Base-by-base conservation (phyloP, 92 coral and sea anemone genomes). In the Palythoa grandiflora region DNA sequence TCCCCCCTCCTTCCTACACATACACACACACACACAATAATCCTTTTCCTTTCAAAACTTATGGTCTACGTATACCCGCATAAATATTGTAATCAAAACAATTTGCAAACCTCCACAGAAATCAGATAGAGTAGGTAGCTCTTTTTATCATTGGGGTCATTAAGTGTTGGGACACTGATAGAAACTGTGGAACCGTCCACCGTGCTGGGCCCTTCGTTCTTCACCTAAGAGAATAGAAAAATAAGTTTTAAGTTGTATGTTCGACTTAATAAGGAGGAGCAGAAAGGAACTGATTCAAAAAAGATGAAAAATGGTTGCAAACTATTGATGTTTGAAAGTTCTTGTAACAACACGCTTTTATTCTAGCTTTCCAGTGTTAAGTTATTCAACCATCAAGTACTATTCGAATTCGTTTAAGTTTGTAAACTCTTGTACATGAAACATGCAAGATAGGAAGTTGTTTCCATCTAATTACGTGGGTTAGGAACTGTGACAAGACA, bases 101-200 rank as follows among this genome's bases (percentile, higher is more conserved):
- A 59, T 59, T 5, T 16, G 19, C 94, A 71, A 61, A 95, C 98
- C 96, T 89, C 85, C 14, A 95, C 87, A 8, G 87, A 84, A 57
- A 88, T 80, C 71, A 91, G 83, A 51, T 95, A 95, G 59, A 95
- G 80, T n/a, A 95, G 73, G 68, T 87, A 93, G 80, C 90, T 91
- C 44, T 73, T 68, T 2, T 55, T 70, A 38, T 91, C 90, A 13
- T 84, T 80, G 12, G 83, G 55, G 87, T 80, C 80, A 54, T 90
- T 38, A 53, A 80, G 77, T 73, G 92, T 83, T 2, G 97, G 97
- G 37, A 91, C 73, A 73, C 84, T 72, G 63, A 94, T 87, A 15
- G 84, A 77, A 19, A 95, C 95, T 54, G 88, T 92, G 4, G 96
- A 83, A 15, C 89, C 96, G 44, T 95, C 98, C 37, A 95, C 94